Percentiles rank a stretch among this genome's conserved stretches.
Conservation (phyloP, 37 sponge, comb jelly and placozoan species). For the Chondrosia reniformis region DNA sequence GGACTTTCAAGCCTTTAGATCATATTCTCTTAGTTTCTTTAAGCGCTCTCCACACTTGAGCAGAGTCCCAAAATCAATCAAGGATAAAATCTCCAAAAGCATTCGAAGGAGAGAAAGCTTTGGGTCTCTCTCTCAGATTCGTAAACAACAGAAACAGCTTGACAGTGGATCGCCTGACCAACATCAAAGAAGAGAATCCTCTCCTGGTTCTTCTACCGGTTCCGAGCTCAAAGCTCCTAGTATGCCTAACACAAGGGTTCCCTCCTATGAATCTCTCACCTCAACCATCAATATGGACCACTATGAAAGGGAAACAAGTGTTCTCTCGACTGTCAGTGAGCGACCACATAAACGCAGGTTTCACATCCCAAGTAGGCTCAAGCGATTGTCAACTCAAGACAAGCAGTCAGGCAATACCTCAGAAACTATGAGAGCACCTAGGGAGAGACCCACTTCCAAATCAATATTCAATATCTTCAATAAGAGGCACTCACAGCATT, state of each 20-base stretch:
- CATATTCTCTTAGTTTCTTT: constrained; percentile 18
- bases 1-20: constrained; percentile 21
- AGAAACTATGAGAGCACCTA: background rate
- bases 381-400: background rate
- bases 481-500: constrained; percentile 12
- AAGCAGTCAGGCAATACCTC: background rate
- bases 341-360: background rate
- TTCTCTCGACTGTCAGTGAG: background rate
- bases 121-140: background rate
- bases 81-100: background rate
- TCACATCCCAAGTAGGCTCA: background rate
- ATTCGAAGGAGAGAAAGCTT: constrained; percentile 6
- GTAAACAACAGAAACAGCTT: background rate
- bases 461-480: background rate
- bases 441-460: background rate
- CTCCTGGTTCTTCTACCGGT: background rate
- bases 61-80: background rate
- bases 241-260: background rate
- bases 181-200: background rate
- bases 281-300: too few relatives aligned
- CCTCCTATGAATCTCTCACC: background rate
- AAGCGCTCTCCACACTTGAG: background rate
- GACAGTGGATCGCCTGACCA: background rate
- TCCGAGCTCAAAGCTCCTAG: background rate
- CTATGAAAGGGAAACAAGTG: background rate